Evolutionary conservation across 2,888 invertebrate species (phyloP), one percentile per base, ranked within the genome.

Genomic region (Lochmaea capreae): DNA sequence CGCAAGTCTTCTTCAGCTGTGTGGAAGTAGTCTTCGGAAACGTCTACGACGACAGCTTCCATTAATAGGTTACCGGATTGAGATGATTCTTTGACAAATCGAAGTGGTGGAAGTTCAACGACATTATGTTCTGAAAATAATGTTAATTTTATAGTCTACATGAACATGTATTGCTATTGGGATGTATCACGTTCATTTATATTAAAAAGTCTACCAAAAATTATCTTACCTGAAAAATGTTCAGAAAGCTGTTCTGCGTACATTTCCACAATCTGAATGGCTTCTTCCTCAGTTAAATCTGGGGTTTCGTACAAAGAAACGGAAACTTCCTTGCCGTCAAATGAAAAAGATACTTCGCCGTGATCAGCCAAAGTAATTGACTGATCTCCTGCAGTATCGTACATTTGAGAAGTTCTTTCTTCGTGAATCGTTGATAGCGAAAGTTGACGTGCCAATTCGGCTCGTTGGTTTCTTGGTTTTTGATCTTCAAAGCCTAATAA

Each of bases 191-290:
- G 22, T 42, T 42, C 11, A 42, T 10, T 49, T 49, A 8, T 12
- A 16, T 42, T 59, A 14, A 22, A 57, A 26, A 22, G 1, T 22
- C 3, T 22, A 22, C 49, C 10, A 3, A 16, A 11, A 49, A 16
- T 42, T 43, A 39, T 39, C 67, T 85, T 84, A 91, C 91, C 91
- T 78, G 91, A 90, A 12, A 96, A 93, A 84, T 96, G 94, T 87
- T 97, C 96, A 0, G 96, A 96, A 72, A 96, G 89, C 86, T 97
- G 96, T 85, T 97, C 96, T 0, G 97, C 97, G 83, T 96, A 97
- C 95, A 97, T 96, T 89, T 97, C 96, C 0, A 96, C 94, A 81
- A 97, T 95, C 88, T 96, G 94, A 46, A 96, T 89, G 0, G 96
- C 97, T 88, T 97, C 96, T 86, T 96, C 95, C 87, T 97, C 96